Conservation (phyloP, 2,113 vertebrate species). For the Benitochromis conjunctus region DNA sequence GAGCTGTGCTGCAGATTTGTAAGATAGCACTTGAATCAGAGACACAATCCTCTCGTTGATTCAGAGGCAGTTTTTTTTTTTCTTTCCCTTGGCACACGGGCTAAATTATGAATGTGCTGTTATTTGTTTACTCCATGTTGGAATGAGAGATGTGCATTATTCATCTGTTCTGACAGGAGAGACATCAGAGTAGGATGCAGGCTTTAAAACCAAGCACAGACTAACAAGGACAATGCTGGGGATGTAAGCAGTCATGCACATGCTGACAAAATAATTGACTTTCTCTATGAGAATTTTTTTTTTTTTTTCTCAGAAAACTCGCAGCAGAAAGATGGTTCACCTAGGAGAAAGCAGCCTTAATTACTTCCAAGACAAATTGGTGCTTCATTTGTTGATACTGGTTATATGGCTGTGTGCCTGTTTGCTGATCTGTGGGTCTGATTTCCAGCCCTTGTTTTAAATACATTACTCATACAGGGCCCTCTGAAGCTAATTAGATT, state of each 20-base stretch:
- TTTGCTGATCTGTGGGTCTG: slow-evolving; percentile 6
- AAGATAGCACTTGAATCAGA: background rate
- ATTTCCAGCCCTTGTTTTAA: slow-evolving; percentile 31
- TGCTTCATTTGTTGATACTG: slow-evolving; percentile 4
- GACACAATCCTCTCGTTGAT: slow-evolving; percentile 42
- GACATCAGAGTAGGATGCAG: slow-evolving; percentile 38
- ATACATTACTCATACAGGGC: slow-evolving; percentile 1
- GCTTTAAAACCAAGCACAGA: background rate
- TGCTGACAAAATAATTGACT: slow-evolving; percentile 24
- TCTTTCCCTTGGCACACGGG: slow-evolving; percentile 18
- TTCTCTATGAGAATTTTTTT: no score
- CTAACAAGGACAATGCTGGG: slow-evolving; percentile 28
- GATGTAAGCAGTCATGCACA: slow-evolving; percentile 35
- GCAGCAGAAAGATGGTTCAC: background rate
- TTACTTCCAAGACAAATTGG: slow-evolving; percentile 3
- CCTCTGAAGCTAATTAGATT: slow-evolving; percentile 41
- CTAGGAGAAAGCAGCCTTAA: background rate
- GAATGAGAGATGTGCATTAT: slow-evolving; percentile 65
- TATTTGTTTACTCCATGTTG: slow-evolving; percentile 68
- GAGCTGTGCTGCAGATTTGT: background rate
- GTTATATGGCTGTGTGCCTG: background rate
- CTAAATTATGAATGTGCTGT: slow-evolving; percentile 66
- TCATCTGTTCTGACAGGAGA: slow-evolving; percentile 56
- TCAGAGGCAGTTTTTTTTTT: slow-evolving; percentile 1
- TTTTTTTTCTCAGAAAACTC: background rate